A percentile compares a stretch with the other conserved stretches of the same genome.
Conservation (phyloP, 2,888 invertebrate genomes). For the Homarus gammarus region DNA sequence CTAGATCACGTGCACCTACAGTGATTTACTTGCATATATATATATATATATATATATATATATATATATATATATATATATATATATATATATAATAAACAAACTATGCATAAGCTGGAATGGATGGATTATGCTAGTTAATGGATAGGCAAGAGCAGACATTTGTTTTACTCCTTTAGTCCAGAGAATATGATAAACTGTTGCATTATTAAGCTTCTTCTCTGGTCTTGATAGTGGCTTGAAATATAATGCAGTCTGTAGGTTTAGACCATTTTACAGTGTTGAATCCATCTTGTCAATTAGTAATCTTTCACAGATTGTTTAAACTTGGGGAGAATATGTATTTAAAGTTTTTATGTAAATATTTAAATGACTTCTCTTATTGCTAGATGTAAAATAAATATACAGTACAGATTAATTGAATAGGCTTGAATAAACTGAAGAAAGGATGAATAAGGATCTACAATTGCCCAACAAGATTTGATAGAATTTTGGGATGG, state of each 20-base stretch:
- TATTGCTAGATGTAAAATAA: not conserved
- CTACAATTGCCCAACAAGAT: not conserved
- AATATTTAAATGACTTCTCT: not conserved
- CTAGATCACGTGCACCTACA: too few species aligned
- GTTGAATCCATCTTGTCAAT: not conserved
- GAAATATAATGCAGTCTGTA: not conserved
- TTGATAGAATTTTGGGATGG: not conserved
- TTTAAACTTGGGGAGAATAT: not conserved
- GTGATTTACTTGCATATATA: too few species aligned
- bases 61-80: too few species aligned
- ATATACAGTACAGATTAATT: too few species aligned
- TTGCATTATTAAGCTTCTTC: not conserved
- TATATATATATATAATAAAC: not conserved
- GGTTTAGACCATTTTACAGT: not conserved
- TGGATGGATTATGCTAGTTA: not conserved
- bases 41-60: too few species aligned
- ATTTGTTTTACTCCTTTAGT: not conserved
- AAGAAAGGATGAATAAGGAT: not conserved
- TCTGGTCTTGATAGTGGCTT: not conserved
- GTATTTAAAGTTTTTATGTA: not conserved
- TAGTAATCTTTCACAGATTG: not conserved
- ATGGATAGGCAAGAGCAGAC: not conserved
- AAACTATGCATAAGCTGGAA: not conserved
- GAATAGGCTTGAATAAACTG: not conserved
- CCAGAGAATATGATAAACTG: not conserved